Base-by-base conservation (phyloP, 2,797 vertebrate species). In the Eulemur coronatus region DNA sequence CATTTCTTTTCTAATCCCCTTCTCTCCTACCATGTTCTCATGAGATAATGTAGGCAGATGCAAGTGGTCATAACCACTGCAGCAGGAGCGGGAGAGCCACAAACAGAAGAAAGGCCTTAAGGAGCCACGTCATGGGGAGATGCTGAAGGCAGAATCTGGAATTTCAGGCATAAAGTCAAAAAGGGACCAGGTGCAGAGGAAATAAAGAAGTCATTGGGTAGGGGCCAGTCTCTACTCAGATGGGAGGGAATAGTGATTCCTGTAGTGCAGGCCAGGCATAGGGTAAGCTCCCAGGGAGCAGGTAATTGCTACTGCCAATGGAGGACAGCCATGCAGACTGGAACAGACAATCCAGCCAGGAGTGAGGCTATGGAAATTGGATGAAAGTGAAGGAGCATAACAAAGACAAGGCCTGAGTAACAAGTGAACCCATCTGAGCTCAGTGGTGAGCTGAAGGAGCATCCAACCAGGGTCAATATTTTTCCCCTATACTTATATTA, bases 141-240 rank as follows among this genome's bases (percentile, higher is more conserved):
- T 13, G 13, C 2, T 8, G 4, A 75, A 59, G 30, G n/a, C 24
- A 46, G 43, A 73, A 63, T 35, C 63, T 87, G 24, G 41, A n/a
- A 38, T 91, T 97, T 41, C 28, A 92, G n/a, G 8, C 7, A 46
- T 46, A 85, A 89, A 4, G 13, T 72, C n/a, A 80, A 84, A 57
- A 61, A 61, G 4, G n/a, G 11, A n/a, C 12, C 5, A 26, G 0
- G 14, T 69, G 8, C 50, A 91, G 70, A 80, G 18, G 43, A 76
- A 94, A 81, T 20, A 89, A 82, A 46, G 48, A 48, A 1, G 3
- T 52, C 26, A 63, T 15, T 84, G 22, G 46, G 26, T 35, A 35
- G 17, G 79, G 3, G 33, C 9, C 65, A 79, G 7, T 52, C n/a
- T 69, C 38, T 82, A 1, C 6, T 28, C 20, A 61, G 13, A 46